Evolutionary conservation across 1,140 invertebrate genomes (phyloP), one percentile per base, ranked within the genome.

Genomic region (Macrocentrus cingulum): DNA sequence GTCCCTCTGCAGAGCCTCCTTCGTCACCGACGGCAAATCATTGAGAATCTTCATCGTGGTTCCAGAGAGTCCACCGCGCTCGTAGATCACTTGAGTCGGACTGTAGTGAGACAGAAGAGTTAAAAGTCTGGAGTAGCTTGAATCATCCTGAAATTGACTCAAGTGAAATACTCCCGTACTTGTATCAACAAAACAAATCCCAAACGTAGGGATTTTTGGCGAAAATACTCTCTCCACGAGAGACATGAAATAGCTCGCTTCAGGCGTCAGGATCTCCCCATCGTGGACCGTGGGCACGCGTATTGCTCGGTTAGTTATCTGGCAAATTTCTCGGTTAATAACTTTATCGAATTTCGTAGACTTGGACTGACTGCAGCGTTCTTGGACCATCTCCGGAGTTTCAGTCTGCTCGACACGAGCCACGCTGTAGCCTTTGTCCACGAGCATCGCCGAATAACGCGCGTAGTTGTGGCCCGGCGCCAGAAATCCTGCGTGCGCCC

Each of bases 381-480:
- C 83, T 68, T 93, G 85, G 8, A 83, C 83, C 91, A 98, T 92
- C 92, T 95, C 91, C 1, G 96, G 95, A 7, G 94, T 99, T 82
- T 99, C 98, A 0, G 95, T 99, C 81, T 99, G 98, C 77, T 99
- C 98, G 15, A 99, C 86, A 18, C 98, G 81, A 0, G 95, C 96
- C 5, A 99, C 90, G 81, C 97, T 98, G 73, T 95, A 98, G 0
- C 97, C 97, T 75, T 91, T 91, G 61, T 94, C 89, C 50, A 99
- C 85, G 0, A 99, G 77, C 53, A 87, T 87, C 7, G 89, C 85
- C 0, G 95, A 88, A 85, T 92, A 98, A 65, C 92, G 84, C 18
- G 87, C 88, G 70, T 95, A 99, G 1, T n/a, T n/a, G n/a, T n/a
- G n/a, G n/a, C 94, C 91, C 50, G 89, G 91, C 81, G 99, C 96